Conservation (phyloP, 1,140 invertebrate genomes). For the Aporrectodea caliginosa region DNA sequence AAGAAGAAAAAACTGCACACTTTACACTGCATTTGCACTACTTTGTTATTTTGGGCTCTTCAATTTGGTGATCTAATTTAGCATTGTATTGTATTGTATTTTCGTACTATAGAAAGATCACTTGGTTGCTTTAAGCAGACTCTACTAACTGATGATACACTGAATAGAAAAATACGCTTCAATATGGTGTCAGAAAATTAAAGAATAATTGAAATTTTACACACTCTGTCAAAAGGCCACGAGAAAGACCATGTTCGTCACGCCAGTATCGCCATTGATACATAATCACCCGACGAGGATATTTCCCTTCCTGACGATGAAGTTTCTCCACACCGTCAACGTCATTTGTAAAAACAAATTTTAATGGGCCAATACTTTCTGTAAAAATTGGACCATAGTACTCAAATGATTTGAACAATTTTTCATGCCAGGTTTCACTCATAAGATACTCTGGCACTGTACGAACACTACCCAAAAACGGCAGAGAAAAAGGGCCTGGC, state of each 20-base stretch:
- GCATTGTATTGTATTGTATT: too few species aligned
- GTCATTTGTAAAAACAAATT: not conserved
- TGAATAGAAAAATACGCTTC: too few species aligned
- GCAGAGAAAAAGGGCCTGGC: conserved; percentile 1
- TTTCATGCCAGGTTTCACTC: not conserved
- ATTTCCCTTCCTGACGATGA: conserved; percentile 7
- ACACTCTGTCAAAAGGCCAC: conserved; percentile 15
- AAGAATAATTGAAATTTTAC: too few species aligned
- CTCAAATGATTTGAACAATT: not conserved
- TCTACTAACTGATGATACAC: too few species aligned
- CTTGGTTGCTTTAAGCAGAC: too few species aligned
- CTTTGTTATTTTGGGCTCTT: too few species aligned
- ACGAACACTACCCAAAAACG: conserved; percentile 2
- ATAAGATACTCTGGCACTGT: not conserved
- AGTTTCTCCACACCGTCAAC: not conserved
- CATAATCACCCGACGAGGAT: conserved; percentile 1
- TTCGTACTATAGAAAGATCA: too few species aligned
- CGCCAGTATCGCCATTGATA: conserved; percentile 6
- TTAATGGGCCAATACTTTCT: not conserved
- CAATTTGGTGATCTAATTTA: too few species aligned
- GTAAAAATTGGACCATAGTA: conserved; percentile 5
- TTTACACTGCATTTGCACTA: too few species aligned
- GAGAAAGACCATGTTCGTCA: not conserved
- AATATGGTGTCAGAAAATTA: too few species aligned
- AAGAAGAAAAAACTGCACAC: too few species aligned